These are phyloP conservation scores for Frankliniella fusca DNA, from an alignment of 2,888 invertebrate genomes.

Conservation along the genomic window DNA sequence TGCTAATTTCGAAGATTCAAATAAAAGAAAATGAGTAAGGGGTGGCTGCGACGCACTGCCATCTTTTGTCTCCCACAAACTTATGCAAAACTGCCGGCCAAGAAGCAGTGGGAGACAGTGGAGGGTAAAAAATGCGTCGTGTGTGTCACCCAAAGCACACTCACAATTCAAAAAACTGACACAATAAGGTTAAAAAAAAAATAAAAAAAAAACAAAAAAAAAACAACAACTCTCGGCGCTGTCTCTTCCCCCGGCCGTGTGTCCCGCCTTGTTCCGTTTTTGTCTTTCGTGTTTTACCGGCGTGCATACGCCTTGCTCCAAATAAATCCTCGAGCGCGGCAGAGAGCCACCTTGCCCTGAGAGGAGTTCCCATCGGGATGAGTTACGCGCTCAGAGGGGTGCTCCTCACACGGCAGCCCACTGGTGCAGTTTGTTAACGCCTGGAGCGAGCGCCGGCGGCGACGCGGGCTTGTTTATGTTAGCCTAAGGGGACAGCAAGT, in stretches of 20 bases:
- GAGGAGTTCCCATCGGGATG: neutral
- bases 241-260: neutral
- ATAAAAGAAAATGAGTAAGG: neutral
- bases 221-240: neutral
- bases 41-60: neutral
- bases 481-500: too few species aligned
- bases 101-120: neutral
- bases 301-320: neutral
- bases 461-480: too few species aligned
- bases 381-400: neutral
- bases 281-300: neutral
- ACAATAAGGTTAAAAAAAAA: neutral
- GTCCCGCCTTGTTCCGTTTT: neutral
- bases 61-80: neutral
- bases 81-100: slow-evolving; percentile 3
- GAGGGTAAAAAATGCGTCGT: neutral
- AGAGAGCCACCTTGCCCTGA: neutral
- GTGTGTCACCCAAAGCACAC: slow-evolving; percentile 25
- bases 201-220: neutral
- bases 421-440: too few species aligned
- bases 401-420: too few species aligned
- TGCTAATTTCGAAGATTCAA: neutral
- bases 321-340: neutral
- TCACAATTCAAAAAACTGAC: slow-evolving; percentile 5
- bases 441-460: too few species aligned